Evolutionary conservation across 2,797 vertebrate species (phyloP).

Genomic region (Denticeps clupeoides): DNA sequence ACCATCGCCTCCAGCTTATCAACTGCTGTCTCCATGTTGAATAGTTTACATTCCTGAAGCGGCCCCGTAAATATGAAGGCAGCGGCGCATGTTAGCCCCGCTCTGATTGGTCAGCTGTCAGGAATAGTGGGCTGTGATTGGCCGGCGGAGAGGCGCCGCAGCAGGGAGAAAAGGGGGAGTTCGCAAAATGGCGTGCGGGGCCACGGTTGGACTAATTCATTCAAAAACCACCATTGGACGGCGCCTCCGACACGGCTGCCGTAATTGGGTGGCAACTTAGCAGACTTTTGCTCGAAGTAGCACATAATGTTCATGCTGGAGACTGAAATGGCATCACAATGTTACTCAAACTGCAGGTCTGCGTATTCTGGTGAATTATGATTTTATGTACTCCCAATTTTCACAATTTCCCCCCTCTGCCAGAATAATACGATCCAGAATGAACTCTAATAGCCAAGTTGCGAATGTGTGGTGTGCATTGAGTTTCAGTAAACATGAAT

Average conservation of each 20-base stretch:
- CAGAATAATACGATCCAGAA: too few species aligned
- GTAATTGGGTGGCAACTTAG: slow-evolving; percentile 33
- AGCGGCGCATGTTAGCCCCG: slow-evolving; percentile 13
- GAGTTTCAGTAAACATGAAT: too few species aligned
- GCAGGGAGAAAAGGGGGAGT: slow-evolving; percentile 22
- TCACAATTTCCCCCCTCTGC: too few species aligned
- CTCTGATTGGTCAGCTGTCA: slow-evolving; percentile 46
- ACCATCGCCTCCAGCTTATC: slow-evolving; percentile 85
- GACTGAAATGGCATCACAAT: too few species aligned
- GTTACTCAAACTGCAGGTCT: too few species aligned
- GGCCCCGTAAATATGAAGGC: slow-evolving; percentile 38
- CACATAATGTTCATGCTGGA: too few species aligned
- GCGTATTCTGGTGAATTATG: too few species aligned
- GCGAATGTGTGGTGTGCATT: too few species aligned
- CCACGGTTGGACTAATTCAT: slow-evolving; percentile 12
- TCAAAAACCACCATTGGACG: slow-evolving; percentile 18
- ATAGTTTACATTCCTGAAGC: slow-evolving; percentile 82
- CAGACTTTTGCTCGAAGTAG: too few species aligned
- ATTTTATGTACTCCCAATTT: too few species aligned
- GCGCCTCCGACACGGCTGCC: slow-evolving; percentile 15
- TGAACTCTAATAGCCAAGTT: too few species aligned
- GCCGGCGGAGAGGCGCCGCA: slow-evolving; percentile 13
- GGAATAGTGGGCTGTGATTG: slow-evolving; percentile 28
- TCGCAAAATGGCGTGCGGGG: slow-evolving; percentile 25
- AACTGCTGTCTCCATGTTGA: slow-evolving; percentile 93